A percentile compares a stretch with the other conserved stretches of the same genome.
Conservation (phyloP, 2,113 vertebrate species). For the Gambusia affinis region DNA sequence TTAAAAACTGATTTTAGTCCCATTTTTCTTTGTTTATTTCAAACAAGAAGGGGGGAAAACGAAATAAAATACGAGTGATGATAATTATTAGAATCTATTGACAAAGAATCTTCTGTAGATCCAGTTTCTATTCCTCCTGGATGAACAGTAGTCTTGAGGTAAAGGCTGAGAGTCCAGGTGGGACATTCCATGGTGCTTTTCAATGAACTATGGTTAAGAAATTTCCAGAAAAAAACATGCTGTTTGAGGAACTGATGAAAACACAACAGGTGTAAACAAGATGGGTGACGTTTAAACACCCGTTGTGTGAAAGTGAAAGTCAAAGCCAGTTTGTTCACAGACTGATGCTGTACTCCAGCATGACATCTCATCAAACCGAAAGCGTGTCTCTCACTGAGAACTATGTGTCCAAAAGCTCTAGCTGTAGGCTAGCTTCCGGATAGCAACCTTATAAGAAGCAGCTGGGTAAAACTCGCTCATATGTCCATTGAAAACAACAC, state of each 20-base stretch:
- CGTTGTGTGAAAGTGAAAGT: conserved; percentile 58
- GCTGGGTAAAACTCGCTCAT: conserved; percentile 12
- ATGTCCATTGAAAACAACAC: conserved; percentile 21
- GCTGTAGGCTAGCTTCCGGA: conserved; percentile 66
- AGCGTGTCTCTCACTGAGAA: conserved; percentile 20
- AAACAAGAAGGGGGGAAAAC: no score
- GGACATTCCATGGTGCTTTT: background rate
- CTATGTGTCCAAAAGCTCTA: conserved; percentile 48
- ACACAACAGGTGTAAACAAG: conserved; percentile 66
- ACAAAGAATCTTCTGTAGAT: background rate
- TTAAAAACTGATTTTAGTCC: no score
- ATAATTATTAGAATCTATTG: background rate
- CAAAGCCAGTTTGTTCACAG: background rate
- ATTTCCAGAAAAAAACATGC: conserved; percentile 15
- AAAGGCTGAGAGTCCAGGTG: background rate
- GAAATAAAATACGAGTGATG: background rate
- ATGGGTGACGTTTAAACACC: conserved; percentile 23
- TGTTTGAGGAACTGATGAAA: conserved; percentile 11
- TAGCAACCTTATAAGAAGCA: conserved; percentile 34
- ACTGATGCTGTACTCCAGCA: background rate
- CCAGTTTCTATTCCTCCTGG: conserved; percentile 10
- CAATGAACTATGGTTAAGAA: background rate
- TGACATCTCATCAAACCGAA: conserved; percentile 44
- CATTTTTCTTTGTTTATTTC: no score
- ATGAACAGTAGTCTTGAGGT: background rate